Base-by-base conservation (phyloP, 2,113 vertebrate species). In the Nannobrachium achirus region DNA sequence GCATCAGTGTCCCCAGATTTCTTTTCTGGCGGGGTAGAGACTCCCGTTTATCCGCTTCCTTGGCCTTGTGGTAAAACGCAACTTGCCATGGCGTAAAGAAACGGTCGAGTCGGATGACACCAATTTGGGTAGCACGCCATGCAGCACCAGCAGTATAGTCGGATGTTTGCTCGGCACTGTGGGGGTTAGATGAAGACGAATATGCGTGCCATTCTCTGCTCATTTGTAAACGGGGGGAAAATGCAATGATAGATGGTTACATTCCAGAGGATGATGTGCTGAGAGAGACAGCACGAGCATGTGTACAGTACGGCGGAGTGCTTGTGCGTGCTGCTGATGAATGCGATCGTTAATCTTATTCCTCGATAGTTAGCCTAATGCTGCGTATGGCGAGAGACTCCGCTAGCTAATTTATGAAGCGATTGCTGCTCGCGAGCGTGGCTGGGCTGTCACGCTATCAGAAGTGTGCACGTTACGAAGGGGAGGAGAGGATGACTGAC, bases 151-250 rank as follows among this genome's bases (percentile, higher is more conserved):
- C 70, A 74, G 64, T 33, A 33, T 33, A 33, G 70, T 70, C 53
- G 61, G 80, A 74, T 79, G 84, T 88, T 88, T 87, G 80, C 76
- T 67, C 56, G 73, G 83, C 87, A 73, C 68, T 2, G 79, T 83
- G 88, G 85, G 89, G 79, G 82, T 83, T 79, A 65, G 73, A 91
- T 87, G 85, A 89, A 91, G 89, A 92, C 91, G 76, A 91, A 92
- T 89, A 79, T 82, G 78, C 81, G 78, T 13, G 80, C 79, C 85
- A 83, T 88, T 84, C 75, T 78, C 63, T 76, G 58, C 87, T 91
- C 87, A 89, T 91, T 91, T 89, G 81, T 89, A 90, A 76, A 73
- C 76, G 49, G 66, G 71, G 66, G 71, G 71, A 61, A 80, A 76
- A 83, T 79, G 49, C 75, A 79, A 85, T 86, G 87, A 90, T 89